Evolutionary conservation across 1,140 invertebrate species (phyloP).

Genomic region (Apocrypta bakeri): DNA sequence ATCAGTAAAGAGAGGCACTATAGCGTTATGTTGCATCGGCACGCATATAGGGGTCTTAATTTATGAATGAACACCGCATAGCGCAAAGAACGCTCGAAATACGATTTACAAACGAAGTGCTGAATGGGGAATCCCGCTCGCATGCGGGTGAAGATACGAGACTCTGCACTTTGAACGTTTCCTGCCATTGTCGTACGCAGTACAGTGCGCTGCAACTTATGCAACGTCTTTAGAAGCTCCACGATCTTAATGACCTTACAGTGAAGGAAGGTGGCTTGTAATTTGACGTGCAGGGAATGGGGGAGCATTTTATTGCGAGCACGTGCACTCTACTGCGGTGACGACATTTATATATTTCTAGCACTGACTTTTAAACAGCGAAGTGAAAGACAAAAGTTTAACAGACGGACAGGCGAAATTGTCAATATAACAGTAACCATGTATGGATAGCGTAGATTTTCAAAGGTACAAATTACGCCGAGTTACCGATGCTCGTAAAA

Average conservation of each 20-base stretch:
- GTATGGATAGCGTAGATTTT: neutral
- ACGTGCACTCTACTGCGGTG: neutral
- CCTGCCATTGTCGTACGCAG: neutral
- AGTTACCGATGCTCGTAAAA: slow-evolving; percentile 11
- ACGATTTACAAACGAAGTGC: slow-evolving; percentile 32
- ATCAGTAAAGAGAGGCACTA: neutral
- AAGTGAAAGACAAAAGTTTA: neutral
- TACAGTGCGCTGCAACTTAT: neutral
- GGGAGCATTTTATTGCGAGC: neutral
- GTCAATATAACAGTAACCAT: neutral
- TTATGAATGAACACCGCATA: slow-evolving; percentile 35
- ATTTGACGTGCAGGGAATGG: neutral
- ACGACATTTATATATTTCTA: too few relatives aligned
- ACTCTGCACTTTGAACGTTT: neutral
- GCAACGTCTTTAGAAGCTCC: neutral
- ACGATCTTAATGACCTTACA: neutral
- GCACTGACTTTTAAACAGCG: neutral
- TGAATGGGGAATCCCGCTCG: neutral
- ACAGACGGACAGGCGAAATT: neutral
- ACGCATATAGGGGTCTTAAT: slow-evolving; percentile 42
- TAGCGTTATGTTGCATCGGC: slow-evolving; percentile 19
- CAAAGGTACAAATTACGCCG: neutral
- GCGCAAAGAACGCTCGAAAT: slow-evolving; percentile 30
- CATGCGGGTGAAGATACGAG: slow-evolving; percentile 33
- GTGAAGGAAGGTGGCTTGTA: neutral